Evolutionary conservation across 2,888 invertebrate species (phyloP).

Genomic region (Epirrhoe alternata): DNA sequence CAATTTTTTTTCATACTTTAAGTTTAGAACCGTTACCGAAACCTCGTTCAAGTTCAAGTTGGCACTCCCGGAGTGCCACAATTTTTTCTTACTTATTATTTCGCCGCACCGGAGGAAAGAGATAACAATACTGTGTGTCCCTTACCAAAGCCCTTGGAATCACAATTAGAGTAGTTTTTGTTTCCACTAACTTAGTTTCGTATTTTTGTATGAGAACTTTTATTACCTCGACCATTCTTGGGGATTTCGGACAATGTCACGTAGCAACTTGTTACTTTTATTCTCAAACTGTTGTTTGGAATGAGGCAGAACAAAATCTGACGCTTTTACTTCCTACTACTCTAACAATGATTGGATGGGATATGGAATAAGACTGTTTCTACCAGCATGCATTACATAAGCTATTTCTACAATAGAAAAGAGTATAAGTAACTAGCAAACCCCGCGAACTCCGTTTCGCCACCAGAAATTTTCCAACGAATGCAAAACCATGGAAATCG

Average conservation of each 20-base stretch:
- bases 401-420: too few species aligned
- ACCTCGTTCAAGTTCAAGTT: too few species aligned
- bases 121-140: neutral
- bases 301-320: neutral
- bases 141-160: neutral
- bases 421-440: too few species aligned
- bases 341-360: neutral
- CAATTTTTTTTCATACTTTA: too few species aligned
- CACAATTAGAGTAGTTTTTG: neutral
- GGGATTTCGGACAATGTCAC: neutral
- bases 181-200: constrained; percentile 3
- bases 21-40: too few species aligned
- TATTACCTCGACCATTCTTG: neutral
- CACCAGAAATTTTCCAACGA: too few species aligned
- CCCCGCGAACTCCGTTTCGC: too few species aligned
- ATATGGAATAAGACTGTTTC: neutral
- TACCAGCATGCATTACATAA: too few species aligned
- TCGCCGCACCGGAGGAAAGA: neutral
- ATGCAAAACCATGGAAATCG: too few species aligned
- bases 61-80: too few species aligned
- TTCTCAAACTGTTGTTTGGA: neutral
- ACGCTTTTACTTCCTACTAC: neutral
- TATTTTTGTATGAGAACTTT: constrained; percentile 1
- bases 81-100: too few species aligned
- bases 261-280: neutral